These are phyloP conservation scores for Agelaius phoeniceus DNA, from an alignment of 2,113 vertebrate genomes.

Conservation along the genomic window DNA sequence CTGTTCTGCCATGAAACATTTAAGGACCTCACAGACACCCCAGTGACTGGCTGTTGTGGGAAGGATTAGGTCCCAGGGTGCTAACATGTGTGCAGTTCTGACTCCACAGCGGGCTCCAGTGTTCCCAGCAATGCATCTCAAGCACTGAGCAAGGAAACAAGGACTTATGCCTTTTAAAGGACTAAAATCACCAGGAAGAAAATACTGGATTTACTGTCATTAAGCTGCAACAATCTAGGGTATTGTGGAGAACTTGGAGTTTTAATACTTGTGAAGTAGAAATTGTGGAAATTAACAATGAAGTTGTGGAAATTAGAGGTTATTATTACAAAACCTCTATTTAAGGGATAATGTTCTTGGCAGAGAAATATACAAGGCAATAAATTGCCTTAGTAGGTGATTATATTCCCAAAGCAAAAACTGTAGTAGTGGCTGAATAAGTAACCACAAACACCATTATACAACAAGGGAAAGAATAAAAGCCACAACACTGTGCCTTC, in stretches of 20 bases:
- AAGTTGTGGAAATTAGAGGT: conserved; percentile 55
- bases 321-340: conserved; percentile 56
- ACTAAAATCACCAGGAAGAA: neutral
- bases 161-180: neutral
- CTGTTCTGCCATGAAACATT: neutral
- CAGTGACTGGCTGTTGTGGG: neutral
- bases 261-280: conserved; percentile 11
- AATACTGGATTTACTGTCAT: neutral
- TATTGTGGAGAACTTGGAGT: neutral
- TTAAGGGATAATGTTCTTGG: conserved; percentile 66
- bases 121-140: neutral
- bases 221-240: neutral
- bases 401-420: conserved; percentile 57
- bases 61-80: neutral
- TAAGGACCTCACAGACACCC: neutral
- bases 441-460: conserved; percentile 48
- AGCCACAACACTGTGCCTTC: neutral
- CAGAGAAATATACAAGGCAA: conserved; percentile 55
- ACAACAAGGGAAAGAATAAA: conserved; percentile 14
- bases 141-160: neutral
- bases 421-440: conserved; percentile 23
- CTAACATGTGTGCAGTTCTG: rapidly evolving
- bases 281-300: conserved; percentile 35
- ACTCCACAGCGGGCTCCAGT: neutral
- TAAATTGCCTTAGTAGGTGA: conserved; percentile 60